Evolutionary conservation across 2,888 invertebrate species (phyloP), one percentile per base, ranked within the genome.

Genomic region (Leucophenga maculata): DNA sequence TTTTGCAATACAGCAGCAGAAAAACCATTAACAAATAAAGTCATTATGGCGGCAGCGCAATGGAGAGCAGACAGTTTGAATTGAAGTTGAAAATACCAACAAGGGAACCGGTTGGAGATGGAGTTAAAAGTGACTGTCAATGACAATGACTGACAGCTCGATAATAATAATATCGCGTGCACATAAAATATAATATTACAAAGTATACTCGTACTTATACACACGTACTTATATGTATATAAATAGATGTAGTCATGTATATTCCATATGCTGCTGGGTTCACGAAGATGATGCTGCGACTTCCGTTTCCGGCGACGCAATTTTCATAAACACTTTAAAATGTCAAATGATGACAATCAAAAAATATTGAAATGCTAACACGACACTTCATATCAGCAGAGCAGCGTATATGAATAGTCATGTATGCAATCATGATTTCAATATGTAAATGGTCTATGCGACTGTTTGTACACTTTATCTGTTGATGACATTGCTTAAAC

Each of bases 311-410:
- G 50, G 50, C 50, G 20, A 64, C 39, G 48, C 31, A 67, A 48
- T 59, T 67, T 59, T 59, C 59, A 59, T 59, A 54, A 48, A 32
- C 67, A 68, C 67, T 68, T 68, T 64, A 64, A 60, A 60, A 68
- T 60, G 60, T 60, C 59, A 68, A 68, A 60, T 50, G 60, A 60
- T 68, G 60, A 68, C 67, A 68, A 68, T 68, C 60, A 60, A 32
- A 68, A 39, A 39, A 11, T 11, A 6, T 39, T 39, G 39, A 39
- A 39, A 39, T 39, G 39, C 39, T 39, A 39, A 39, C 8, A 9
- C 39, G 39, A 39, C 39, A 39, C 8, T 39, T 39, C 39, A 39
- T 39, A 39, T 6, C 8, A 3, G 3, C 32, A 8, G 3, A 32
- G 3, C 6, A 8, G 32, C 8, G 32, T 32, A 32, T 32, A 39